Evolutionary conservation across 2,888 invertebrate species (phyloP).

Genomic region (Acleris emargana): DNA sequence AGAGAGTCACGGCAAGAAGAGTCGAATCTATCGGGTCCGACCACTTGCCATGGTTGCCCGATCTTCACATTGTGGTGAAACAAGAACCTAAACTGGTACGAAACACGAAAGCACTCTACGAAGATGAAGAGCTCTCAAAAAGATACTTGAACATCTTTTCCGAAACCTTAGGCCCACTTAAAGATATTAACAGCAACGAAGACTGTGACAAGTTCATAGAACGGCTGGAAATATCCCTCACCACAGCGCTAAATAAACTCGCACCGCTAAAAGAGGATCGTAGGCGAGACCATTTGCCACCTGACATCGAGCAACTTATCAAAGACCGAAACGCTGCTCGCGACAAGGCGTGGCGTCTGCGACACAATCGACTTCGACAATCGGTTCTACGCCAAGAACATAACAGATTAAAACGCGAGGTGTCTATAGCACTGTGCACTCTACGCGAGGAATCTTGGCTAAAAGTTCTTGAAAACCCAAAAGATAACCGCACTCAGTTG

Average conservation of each 20-base stretch:
- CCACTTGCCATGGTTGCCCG: slow-evolving; percentile 14
- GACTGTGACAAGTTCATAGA: slow-evolving; percentile 8
- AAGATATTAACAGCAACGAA: slow-evolving; percentile 4
- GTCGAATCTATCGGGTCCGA: slow-evolving; percentile 8
- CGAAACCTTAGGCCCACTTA: slow-evolving; percentile 6
- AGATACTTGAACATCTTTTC: not conserved
- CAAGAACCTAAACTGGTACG: not conserved
- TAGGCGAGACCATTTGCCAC: slow-evolving; percentile 8
- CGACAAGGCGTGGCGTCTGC: slow-evolving; percentile 15
- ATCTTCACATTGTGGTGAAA: slow-evolving; percentile 5
- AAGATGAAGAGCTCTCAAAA: slow-evolving; percentile 8
- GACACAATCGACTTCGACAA: not conserved
- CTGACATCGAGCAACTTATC: not conserved
- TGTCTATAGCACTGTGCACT: not conserved
- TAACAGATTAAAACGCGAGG: not conserved
- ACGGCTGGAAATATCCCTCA: slow-evolving; percentile 7
- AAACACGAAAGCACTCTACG: slow-evolving; percentile 4
- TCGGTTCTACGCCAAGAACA: slow-evolving; percentile 1
- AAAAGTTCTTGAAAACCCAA: slow-evolving; percentile 1
- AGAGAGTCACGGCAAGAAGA: not conserved
- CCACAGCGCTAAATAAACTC: slow-evolving; percentile 4
- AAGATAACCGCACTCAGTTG: not conserved
- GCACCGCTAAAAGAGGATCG: slow-evolving; percentile 10
- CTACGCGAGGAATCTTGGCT: slow-evolving; percentile 4
- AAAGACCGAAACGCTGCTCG: slow-evolving; percentile 9